Base-by-base conservation (phyloP, 2,888 invertebrate species). In the Sinopyrophorus schimmeli region DNA sequence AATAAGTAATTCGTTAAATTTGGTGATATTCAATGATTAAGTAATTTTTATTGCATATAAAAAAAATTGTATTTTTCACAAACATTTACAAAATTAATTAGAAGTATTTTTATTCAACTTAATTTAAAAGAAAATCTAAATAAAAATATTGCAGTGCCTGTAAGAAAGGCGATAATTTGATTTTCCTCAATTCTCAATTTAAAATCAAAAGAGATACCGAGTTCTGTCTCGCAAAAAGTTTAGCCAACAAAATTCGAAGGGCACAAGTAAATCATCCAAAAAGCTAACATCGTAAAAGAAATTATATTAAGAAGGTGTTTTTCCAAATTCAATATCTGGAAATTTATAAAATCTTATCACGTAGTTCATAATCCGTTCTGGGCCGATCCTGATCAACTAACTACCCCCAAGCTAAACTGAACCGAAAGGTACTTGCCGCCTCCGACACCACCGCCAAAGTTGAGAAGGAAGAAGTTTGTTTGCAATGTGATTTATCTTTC, bases 331-430 rank as follows among this genome's bases (percentile, higher is more conserved):
- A 61, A 60, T 61, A 60, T 60, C 47, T 47, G 41, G 54, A 41
- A 57, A 54, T 58, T 60, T 60, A 52, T 53, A 43, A 20, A 62
- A 59, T 61, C 62, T 49, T 42, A 50, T 61, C 62, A 62, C 62
- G 62, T 62, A 54, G 40, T 55, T 55, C 53, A 60, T 59, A 60
- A 61, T 60, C 58, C 59, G 41, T 46, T 35, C 39, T 52, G 50
- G 55, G 54, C 44, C 47, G 54, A 49, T 53, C 55, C 54, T 59
- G 58, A 60, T 59, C 58, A 49, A 50, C 55, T 58, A 49, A 54
- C 53, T 58, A 50, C 55, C 58, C 58, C 39, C 42, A 34, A 47
- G 52, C 52, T 41, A 52, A 42, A 40, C 30, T 34, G 47, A 15
- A 16, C 31, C 17, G 40, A 37, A 20, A 28, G 35, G 16, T 27